Percentiles rank a stretch among this genome's conserved stretches.
phyloP scores from a whole-genome alignment of 2,888 invertebrate genomes.

The Drosophila neotestacea region DNA sequence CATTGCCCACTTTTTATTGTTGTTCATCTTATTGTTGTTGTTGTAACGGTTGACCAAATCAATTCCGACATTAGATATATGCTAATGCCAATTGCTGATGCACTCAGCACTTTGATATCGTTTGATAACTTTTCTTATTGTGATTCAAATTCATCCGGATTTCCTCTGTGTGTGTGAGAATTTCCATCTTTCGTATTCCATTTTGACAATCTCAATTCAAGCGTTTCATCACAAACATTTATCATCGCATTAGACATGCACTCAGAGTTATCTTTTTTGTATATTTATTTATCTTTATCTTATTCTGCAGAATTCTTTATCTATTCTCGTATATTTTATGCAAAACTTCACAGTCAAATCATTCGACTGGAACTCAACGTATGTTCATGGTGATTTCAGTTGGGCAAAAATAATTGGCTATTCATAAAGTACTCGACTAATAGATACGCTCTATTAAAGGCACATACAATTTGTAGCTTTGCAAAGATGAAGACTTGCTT shows the following conservation, averaged over 20 bases:
- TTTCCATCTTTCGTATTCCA: slow-evolving; percentile 1
- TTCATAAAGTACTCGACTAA: not conserved
- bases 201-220: slow-evolving; percentile 49
- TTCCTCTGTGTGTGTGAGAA: slow-evolving; percentile 62
- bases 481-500: not conserved
- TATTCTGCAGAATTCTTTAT: slow-evolving; percentile 6
- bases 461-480: not conserved
- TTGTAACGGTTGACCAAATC: slow-evolving; percentile 78
- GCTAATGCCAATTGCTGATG: slow-evolving; percentile 55
- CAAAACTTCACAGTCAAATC: slow-evolving; percentile 34
- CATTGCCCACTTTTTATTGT: slow-evolving; percentile 48
- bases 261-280: slow-evolving; percentile 33
- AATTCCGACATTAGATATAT: slow-evolving; percentile 55
- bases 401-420: slow-evolving; percentile 14
- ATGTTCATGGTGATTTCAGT: not conserved
- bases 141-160: slow-evolving; percentile 75
- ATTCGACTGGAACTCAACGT: not conserved
- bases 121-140: slow-evolving; percentile 56
- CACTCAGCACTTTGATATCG: slow-evolving; percentile 63
- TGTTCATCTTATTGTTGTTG: slow-evolving; percentile 47
- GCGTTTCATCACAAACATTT: slow-evolving; percentile 75
- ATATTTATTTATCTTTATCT: slow-evolving; percentile 21
- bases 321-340: slow-evolving; percentile 56
- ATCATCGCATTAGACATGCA: slow-evolving; percentile 76
- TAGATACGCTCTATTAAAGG: not conserved